phyloP scores from a whole-genome alignment of 37 sponge, comb jelly and placozoan genomes.

The Eunapius fragilis region DNA sequence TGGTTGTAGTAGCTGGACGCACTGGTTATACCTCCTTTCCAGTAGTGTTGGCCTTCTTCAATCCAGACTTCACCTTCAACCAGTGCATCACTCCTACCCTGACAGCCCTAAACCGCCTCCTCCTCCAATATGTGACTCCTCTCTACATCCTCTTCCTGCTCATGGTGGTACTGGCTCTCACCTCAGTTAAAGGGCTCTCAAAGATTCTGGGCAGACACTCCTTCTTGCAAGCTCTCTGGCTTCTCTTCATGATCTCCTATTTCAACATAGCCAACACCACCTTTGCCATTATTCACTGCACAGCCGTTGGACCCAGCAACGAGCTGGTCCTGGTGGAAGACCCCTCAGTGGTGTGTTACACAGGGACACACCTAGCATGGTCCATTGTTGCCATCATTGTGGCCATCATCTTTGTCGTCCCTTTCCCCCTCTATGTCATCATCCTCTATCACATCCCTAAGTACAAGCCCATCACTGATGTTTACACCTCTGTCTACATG shows the following conservation, averaged over 20 bases:
- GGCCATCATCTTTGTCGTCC: conserved; percentile 34
- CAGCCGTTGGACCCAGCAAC: conserved; percentile 23
- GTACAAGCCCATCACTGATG: conserved; percentile 71
- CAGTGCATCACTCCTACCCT: conserved; percentile 59
- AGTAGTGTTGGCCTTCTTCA: conserved; percentile 36
- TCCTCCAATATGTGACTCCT: conserved; percentile 64
- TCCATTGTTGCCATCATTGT: conserved; percentile 50
- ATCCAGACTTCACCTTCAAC: conserved; percentile 73
- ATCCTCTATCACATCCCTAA: conserved; percentile 25
- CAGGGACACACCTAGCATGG: conserved; percentile 49
- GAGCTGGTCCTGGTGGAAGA: conserved; percentile 49
- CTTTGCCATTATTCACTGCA: conserved; percentile 65
- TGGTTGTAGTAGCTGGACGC: conserved; percentile 45
- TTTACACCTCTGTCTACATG: conserved; percentile 48
- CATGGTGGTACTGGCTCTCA: conserved; percentile 10
- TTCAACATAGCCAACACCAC: conserved; percentile 58
- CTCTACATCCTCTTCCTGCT: conserved; percentile 65
- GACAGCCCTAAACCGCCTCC: conserved; percentile 21
- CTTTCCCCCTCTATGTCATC: conserved; percentile 54
- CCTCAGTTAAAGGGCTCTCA: conserved; percentile 28
- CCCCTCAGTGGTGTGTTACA: conserved; percentile 51
- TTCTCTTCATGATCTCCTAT: conserved; percentile 70
- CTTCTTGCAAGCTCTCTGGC: conserved; percentile 65
- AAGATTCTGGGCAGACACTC: conserved; percentile 58
- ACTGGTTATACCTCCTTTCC: conserved; percentile 36